Conservation (phyloP, 2,113 vertebrate species). For the Corvus moneduloides region DNA sequence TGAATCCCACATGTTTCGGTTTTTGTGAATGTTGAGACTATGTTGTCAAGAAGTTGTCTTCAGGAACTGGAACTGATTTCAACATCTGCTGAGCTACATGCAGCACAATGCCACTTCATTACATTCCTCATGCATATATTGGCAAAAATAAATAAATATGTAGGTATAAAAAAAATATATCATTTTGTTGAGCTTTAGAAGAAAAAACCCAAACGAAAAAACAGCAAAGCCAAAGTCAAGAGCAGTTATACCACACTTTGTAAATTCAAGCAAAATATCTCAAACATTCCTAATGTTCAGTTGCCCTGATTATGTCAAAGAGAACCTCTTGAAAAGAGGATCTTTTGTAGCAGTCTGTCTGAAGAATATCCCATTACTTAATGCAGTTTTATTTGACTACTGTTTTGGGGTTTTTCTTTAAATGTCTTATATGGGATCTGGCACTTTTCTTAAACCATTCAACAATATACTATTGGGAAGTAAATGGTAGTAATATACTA, state of each 20-base stretch:
- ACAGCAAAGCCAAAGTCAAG: not conserved
- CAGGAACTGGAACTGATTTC: conserved; percentile 67
- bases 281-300: conserved; percentile 57
- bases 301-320: not conserved
- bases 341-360: not conserved
- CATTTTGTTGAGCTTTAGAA: not conserved
- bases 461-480: not conserved
- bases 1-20: conserved; percentile 45
- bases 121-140: conserved; percentile 73
- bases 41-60: conserved; percentile 57
- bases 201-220: not conserved
- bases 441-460: not conserved
- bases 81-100: conserved; percentile 62
- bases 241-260: not conserved
- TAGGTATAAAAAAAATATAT: not conserved
- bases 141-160: conserved; percentile 48
- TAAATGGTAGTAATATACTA: conserved; percentile 4
- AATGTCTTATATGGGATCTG: conserved; percentile 3
- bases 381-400: not conserved
- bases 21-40: conserved; percentile 54
- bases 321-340: not conserved
- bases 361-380: not conserved
- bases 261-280: conserved; percentile 19
- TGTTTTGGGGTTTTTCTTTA: not conserved
- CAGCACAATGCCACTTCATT: conserved; percentile 64